phyloP scores from a whole-genome alignment of 2,888 invertebrate species.

The Lathronympha strigana region DNA sequence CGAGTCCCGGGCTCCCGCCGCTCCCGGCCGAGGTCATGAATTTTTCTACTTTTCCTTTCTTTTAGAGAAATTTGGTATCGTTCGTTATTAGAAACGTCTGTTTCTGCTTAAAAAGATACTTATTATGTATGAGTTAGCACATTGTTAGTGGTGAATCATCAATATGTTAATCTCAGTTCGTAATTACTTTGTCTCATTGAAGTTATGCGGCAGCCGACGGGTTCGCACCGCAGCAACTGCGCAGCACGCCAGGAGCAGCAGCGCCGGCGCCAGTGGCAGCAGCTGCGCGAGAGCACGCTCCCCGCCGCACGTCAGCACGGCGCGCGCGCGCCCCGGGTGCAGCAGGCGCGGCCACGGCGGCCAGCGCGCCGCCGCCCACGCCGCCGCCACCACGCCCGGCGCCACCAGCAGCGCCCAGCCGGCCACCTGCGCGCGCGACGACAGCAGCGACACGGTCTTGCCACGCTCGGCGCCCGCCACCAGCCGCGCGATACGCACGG shows the following conservation, averaged over 20 bases:
- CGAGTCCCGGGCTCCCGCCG: too few species aligned
- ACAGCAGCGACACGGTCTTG: conserved; percentile 51
- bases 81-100: too few species aligned
- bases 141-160: too few species aligned
- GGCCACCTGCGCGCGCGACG: conserved; percentile 83
- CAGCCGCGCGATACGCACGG: conserved; percentile 56
- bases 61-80: too few species aligned
- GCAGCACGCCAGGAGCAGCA: conserved; percentile 88
- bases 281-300: conserved; percentile 79
- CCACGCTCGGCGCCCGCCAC: conserved; percentile 64
- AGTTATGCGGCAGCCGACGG: conserved; percentile 91
- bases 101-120: too few species aligned
- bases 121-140: too few species aligned
- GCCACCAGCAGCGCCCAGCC: conserved; percentile 85
- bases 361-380: conserved; percentile 82
- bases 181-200: conserved; percentile 87
- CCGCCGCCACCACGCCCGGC: conserved; percentile 74
- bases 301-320: conserved; percentile 85
- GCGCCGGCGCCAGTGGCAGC: conserved; percentile 88
- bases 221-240: conserved; percentile 91
- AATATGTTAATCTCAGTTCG: too few species aligned
- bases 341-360: conserved; percentile 79
- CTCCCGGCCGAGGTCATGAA: too few species aligned
- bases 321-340: conserved; percentile 79
- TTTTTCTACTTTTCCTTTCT: too few species aligned